Percentiles rank a stretch among this genome's conserved stretches.
These are phyloP conservation scores for Gadopsis marmoratus DNA, from an alignment of 2,797 vertebrate species.

Conservation along the genomic window DNA sequence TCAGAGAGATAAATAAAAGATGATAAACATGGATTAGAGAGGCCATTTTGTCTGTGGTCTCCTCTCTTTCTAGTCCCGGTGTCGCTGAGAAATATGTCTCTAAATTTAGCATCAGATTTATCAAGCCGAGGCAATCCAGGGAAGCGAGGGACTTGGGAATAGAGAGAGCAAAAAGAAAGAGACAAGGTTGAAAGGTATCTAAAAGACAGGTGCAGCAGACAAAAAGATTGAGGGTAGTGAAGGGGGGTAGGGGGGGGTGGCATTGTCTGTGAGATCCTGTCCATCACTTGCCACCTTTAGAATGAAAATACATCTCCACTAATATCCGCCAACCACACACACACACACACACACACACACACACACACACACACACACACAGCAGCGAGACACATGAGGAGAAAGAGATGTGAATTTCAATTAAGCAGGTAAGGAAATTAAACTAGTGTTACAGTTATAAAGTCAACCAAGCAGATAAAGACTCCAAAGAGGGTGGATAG, in stretches of 20 bases:
- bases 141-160: slow-evolving; percentile 74
- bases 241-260: slow-evolving; percentile 30
- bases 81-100: slow-evolving; percentile 83
- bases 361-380: slow-evolving; percentile 46
- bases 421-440: slow-evolving; percentile 83
- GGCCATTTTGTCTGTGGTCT: slow-evolving; percentile 73
- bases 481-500: slow-evolving; percentile 51
- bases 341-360: slow-evolving; percentile 33
- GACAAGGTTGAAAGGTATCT: slow-evolving; percentile 82
- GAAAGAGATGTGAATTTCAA: slow-evolving; percentile 83
- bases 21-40: slow-evolving; percentile 77
- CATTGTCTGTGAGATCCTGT: slow-evolving; percentile 84
- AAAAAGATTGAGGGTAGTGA: slow-evolving; percentile 76
- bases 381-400: slow-evolving; percentile 67
- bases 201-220: slow-evolving; percentile 79
- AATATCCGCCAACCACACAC: slow-evolving; percentile 68
- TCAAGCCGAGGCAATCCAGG: slow-evolving; percentile 85
- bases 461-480: slow-evolving; percentile 81
- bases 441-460: slow-evolving; percentile 79
- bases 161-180: slow-evolving; percentile 77
- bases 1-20: slow-evolving; percentile 80
- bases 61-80: slow-evolving; percentile 67
- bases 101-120: slow-evolving; percentile 94
- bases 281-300: slow-evolving; percentile 84
- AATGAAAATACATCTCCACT: slow-evolving; percentile 86